Base-by-base conservation (phyloP, 2,797 vertebrate genomes). In the Leptodactylus fallax region DNA sequence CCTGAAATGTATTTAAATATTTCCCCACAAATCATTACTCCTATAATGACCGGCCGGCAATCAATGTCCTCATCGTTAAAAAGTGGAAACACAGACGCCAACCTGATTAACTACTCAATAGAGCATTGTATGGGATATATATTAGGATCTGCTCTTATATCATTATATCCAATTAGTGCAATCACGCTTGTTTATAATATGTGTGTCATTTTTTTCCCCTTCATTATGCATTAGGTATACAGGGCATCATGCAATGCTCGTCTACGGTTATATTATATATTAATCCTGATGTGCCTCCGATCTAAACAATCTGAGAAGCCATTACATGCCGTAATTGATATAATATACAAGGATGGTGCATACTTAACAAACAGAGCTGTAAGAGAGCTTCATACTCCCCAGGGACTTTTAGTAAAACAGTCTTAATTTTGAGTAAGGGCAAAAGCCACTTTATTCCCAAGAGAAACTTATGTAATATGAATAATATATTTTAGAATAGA, bases 61-160 rank as follows among this genome's bases (percentile, higher is more conserved):
- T 87, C 87, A 87, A 78, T 84, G 56, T 87, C 81, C 51, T 65
- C 17, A 71, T 87, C 86, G 78, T 63, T 67, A 76, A 63, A 82
- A 76, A 27, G 60, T 65, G 60, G 79, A 82, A 78, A 69, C 86
- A 65, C 17, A 16, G 51, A 25, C 23, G 56, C 16, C 61, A 83
- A 47, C 78, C 56, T 61, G 65, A 47, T 69, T 72, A 86, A 60
- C 80, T 55, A 47, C n/a, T 55, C 25, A 63, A 36, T 49, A 55
- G 45, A 36, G 23, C 27, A 65, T 63, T 58, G 47, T 21, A 67
- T 13, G 1, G 63, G 53, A 56, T 45, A 8, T 55, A 19, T 21
- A 65, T n/a, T 65, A 27, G 25, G 4, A 14, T 79, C 67, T 79
- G 60, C 60, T 60, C 19, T 49, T 58, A 61, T 79, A 3, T n/a